Evolutionary conservation across 2,113 vertebrate genomes (phyloP).

Genomic region (Melierax canorus): DNA sequence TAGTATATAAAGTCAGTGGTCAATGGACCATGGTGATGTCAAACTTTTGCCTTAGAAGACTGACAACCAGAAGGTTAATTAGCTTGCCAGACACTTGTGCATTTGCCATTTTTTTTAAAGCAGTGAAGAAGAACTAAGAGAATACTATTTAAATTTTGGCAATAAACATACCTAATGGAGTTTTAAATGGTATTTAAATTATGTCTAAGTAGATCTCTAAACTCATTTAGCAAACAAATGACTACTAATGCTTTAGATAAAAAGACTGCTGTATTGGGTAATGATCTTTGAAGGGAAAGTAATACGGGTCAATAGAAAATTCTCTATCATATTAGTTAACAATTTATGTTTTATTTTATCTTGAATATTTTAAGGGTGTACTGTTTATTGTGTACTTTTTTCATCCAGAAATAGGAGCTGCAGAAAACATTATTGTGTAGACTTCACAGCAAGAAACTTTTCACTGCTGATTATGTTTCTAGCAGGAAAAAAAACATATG

Average conservation of each 20-base stretch:
- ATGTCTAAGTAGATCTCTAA: slow-evolving; percentile 60
- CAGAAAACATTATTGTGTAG: not conserved
- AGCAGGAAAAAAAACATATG: not conserved
- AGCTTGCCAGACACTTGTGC: not conserved
- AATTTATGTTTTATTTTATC: slow-evolving; percentile 60
- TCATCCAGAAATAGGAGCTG: not conserved
- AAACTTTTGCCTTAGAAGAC: not conserved
- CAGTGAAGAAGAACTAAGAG: slow-evolving; percentile 5
- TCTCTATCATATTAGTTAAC: slow-evolving; percentile 52
- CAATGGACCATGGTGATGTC: not conserved
- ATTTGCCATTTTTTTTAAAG: not conserved
- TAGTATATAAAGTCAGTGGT: not conserved
- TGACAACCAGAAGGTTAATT: not conserved
- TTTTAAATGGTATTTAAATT: slow-evolving; percentile 74
- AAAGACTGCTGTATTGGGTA: slow-evolving; percentile 65
- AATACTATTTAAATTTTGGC: slow-evolving; percentile 36
- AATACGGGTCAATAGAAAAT: slow-evolving; percentile 64
- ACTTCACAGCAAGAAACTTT: not conserved
- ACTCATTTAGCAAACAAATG: slow-evolving; percentile 70
- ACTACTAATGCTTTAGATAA: slow-evolving; percentile 56
- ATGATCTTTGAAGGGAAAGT: slow-evolving; percentile 70
- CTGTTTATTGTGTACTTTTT: not conserved
- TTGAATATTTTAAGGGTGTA: not conserved
- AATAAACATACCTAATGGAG: slow-evolving; percentile 65
- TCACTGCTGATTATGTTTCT: not conserved